Evolutionary conservation across 2,113 vertebrate genomes (phyloP).

Genomic region (Rafetus swinhoei): DNA sequence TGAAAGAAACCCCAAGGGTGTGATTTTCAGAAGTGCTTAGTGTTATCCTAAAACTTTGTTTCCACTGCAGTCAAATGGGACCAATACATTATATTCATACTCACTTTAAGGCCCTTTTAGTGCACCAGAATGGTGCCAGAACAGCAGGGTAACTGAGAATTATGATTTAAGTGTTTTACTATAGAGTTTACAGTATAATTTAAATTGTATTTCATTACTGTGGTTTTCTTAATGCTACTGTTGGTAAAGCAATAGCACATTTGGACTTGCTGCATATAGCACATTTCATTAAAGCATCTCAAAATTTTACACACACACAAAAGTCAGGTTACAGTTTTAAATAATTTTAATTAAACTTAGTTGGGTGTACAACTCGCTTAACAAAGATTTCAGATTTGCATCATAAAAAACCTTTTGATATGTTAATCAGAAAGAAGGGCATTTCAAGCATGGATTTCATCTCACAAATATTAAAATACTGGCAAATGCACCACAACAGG

Average conservation of each 20-base stretch:
- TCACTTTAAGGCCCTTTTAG: neutral
- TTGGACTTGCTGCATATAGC: neutral
- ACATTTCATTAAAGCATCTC: accelerated
- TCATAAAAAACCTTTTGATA: conserved; percentile 77
- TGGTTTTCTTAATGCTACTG: neutral
- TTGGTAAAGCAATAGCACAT: neutral
- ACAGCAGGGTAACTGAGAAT: neutral
- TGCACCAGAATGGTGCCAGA: neutral
- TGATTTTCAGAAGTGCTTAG: neutral
- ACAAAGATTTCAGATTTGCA: conserved; percentile 79
- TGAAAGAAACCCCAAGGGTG: neutral
- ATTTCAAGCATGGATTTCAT: conserved; percentile 65
- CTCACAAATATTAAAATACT: conserved; percentile 81
- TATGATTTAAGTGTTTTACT: neutral
- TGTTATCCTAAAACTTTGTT: neutral
- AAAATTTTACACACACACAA: neutral
- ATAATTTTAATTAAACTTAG: conserved; percentile 81
- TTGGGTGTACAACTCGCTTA: conserved; percentile 75
- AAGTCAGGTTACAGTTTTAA: conserved; percentile 67
- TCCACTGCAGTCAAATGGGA: neutral
- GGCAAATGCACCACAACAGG: conserved; percentile 47
- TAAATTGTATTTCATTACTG: neutral
- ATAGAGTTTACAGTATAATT: neutral
- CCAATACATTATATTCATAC: neutral
- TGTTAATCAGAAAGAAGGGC: conserved; percentile 77